A percentile compares a stretch with the other conserved stretches of the same genome.
Conservation (phyloP, 1,140 invertebrate genomes). For the Thereuonema tuberculata region DNA sequence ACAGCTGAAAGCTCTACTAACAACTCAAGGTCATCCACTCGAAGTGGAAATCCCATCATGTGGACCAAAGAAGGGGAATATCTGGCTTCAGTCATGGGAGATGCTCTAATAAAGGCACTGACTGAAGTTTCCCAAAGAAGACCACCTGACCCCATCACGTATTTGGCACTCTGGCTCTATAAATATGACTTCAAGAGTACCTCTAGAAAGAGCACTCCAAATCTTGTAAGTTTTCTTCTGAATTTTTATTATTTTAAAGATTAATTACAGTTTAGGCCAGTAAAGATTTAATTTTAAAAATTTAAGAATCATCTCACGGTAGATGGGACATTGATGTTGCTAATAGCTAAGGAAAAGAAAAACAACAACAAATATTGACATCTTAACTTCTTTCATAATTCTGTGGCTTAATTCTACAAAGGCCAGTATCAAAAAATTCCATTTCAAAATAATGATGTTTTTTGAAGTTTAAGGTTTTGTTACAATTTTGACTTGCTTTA, state of each 20-base stretch:
- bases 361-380: no score
- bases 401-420: no score
- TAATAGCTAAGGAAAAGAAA: no score
- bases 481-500: no score
- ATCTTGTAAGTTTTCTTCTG: background rate
- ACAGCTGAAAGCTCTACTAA: background rate
- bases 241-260: background rate
- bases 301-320: background rate
- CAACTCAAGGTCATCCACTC: background rate
- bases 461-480: no score
- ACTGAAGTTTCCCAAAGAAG: conserved; percentile 66
- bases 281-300: background rate
- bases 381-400: no score
- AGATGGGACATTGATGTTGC: background rate
- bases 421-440: no score
- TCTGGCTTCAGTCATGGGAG: conserved; percentile 61
- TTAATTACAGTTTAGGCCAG: no score
- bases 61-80: conserved; percentile 66
- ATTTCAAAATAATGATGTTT: no score
- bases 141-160: conserved; percentile 65
- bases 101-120: conserved; percentile 70
- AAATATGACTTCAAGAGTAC: conserved; percentile 34
- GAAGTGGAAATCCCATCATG: conserved; percentile 42
- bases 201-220: background rate
- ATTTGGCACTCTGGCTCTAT: conserved; percentile 63